Conservation (phyloP, 2,113 vertebrate species). For the Sinocyclocheilus anophthalmus region DNA sequence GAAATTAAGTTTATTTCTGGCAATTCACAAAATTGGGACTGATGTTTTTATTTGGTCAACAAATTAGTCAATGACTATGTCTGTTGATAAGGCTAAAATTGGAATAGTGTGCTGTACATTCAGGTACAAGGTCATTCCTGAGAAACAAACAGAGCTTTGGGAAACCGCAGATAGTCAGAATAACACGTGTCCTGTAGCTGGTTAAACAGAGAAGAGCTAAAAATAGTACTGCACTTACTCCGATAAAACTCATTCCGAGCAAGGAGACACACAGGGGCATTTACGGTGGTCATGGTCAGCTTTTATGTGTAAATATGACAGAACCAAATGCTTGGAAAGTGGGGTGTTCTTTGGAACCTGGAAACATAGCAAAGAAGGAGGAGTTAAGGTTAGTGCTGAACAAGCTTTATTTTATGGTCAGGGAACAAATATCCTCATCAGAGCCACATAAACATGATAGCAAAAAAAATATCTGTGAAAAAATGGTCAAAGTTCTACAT, state of each 20-base stretch:
- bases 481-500: conserved; percentile 7
- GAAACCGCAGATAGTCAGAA: not conserved
- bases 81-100: conserved; percentile 7
- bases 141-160: conserved; percentile 7
- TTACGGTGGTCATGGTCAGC: conserved; percentile 69
- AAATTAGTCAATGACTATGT: not conserved
- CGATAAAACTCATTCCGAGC: conserved; percentile 71
- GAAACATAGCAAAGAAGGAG: not conserved
- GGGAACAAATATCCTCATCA: not conserved
- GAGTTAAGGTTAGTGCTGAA: not conserved
- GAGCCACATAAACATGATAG: not conserved
- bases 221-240: conserved; percentile 61
- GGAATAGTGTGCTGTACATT: conserved; percentile 13
- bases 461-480: not conserved
- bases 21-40: not conserved
- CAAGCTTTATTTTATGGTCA: not conserved
- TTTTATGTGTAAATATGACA: conserved; percentile 5
- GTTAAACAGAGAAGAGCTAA: conserved; percentile 40
- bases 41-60: conserved; percentile 8
- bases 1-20: not conserved
- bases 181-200: not conserved
- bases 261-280: conserved; percentile 72
- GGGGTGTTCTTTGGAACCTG: conserved; percentile 20
- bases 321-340: conserved; percentile 39
- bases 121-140: conserved; percentile 5